Evolutionary conservation across 1,140 invertebrate species (phyloP), one percentile per base, ranked within the genome.

Genomic region (Drosophila trapezifrons): DNA sequence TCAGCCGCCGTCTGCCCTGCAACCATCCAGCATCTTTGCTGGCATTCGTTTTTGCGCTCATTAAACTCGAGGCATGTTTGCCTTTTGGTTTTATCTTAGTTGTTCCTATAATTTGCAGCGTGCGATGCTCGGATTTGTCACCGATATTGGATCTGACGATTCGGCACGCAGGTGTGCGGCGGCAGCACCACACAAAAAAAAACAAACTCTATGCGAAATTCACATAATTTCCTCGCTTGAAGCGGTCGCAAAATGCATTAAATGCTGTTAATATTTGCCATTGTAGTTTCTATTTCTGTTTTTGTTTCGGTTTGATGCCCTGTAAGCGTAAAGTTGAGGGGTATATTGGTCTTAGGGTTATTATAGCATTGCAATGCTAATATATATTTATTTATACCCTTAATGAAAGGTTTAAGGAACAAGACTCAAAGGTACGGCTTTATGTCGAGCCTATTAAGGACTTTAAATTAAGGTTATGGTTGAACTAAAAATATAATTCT

Each of bases 121-220:
- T 46, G 20, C 25, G 47, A 46, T 60, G 27, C 42, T 47, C 37
- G 38, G 66, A 67, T 77, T 80, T 87, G 83, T 87, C 80, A 89
- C 77, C 70, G 82, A 67, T 80, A 75, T 35, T 49, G 65, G 38
- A 71, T 67, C 52, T 27, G 37, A 54, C 67, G 70, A 89, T 89
- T 89, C 64, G 72, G 76, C 74, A 89, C 77, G 84, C 84, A 89
- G 84, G 84, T 87, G 84, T 87, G 84, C 84, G 58, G 57, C 77
- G 51, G 59, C 55, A 20, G 32, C 32, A 0, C 32, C 32, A 20
- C 47, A 45, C 62, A 66, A 43, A 54, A 52, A 20, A 35, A 20
- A 18, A 55, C 35, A 72, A 63, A 67, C 64, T 60, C 65, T 76
- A 77, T 72, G 57, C 63, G 67, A 71, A 78, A 82, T 65, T 76